Evolutionary conservation across 2,797 vertebrate genomes (phyloP).

Genomic region (Rhinella marina): DNA sequence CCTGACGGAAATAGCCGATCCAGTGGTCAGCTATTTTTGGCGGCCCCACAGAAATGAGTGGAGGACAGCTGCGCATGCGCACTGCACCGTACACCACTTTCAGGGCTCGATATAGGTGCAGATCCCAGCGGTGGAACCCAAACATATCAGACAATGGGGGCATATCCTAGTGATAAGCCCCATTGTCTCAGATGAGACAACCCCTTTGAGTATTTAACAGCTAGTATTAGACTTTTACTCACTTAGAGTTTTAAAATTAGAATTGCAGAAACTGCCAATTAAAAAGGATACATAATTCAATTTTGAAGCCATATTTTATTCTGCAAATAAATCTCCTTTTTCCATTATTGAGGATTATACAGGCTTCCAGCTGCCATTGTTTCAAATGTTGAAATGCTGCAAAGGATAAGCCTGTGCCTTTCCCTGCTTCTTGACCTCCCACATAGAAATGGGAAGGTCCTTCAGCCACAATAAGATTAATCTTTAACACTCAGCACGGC

Average conservation of each 20-base stretch:
- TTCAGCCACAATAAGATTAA: conserved; percentile 18
- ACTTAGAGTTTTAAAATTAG: background rate
- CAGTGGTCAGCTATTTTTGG: too few species aligned
- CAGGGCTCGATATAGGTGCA: too few species aligned
- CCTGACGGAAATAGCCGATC: too few species aligned
- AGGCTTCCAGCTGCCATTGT: conserved; percentile 17
- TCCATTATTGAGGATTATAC: conserved; percentile 10
- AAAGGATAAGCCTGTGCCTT: conserved; percentile 21
- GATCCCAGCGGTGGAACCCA: too few species aligned
- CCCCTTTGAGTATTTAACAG: too few species aligned
- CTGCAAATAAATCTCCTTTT: conserved; percentile 12
- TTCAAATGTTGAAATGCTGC: conserved; percentile 16
- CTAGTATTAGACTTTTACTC: background rate
- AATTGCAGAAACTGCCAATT: background rate
- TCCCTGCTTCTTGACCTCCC: conserved; percentile 34
- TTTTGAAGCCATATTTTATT: background rate
- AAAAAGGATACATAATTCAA: background rate
- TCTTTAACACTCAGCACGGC: conserved; percentile 23
- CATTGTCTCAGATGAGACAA: too few species aligned
- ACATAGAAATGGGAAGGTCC: conserved; percentile 35
- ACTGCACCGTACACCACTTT: too few species aligned
- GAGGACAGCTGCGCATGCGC: too few species aligned
- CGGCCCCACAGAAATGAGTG: too few species aligned
- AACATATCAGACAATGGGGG: too few species aligned
- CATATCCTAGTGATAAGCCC: too few species aligned